These are phyloP conservation scores for Lithobates sylvaticus DNA, from an alignment of 2,797 vertebrate genomes.

Conservation along the genomic window DNA sequence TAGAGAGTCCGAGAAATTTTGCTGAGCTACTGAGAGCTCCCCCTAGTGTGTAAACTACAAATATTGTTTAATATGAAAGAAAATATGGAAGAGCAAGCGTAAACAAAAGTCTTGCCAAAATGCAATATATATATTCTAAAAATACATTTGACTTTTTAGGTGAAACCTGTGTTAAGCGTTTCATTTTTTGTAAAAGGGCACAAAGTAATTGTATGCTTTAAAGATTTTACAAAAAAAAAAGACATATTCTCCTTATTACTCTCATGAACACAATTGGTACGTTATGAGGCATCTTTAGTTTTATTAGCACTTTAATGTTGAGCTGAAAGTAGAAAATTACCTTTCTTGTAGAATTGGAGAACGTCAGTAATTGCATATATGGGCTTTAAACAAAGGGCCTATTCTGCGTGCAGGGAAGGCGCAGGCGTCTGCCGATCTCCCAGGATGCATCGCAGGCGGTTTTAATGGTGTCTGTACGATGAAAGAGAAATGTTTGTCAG, in stretches of 20 bases:
- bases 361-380: not conserved
- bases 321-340: not conserved
- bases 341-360: not conserved
- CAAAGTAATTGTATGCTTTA: too few species aligned
- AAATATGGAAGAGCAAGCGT: too few species aligned
- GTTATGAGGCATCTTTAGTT: not conserved
- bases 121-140: too few species aligned
- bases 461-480: not conserved
- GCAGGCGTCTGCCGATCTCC: slow-evolving; percentile 9
- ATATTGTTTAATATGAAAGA: too few species aligned
- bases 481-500: not conserved
- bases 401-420: not conserved
- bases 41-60: too few species aligned
- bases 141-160: too few species aligned
- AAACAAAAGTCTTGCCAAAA: too few species aligned
- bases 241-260: not conserved
- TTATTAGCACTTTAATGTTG: not conserved
- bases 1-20: too few species aligned
- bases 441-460: not conserved
- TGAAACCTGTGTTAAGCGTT: too few species aligned
- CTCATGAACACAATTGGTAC: not conserved
- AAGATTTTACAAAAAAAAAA: too few species aligned
- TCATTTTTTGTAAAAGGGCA: too few species aligned
- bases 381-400: not conserved
- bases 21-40: too few species aligned